Percentiles rank a stretch among this genome's conserved stretches.
These are phyloP conservation scores for Anolis apletophallus DNA, from an alignment of 2,797 vertebrate species.

Conservation along the genomic window DNA sequence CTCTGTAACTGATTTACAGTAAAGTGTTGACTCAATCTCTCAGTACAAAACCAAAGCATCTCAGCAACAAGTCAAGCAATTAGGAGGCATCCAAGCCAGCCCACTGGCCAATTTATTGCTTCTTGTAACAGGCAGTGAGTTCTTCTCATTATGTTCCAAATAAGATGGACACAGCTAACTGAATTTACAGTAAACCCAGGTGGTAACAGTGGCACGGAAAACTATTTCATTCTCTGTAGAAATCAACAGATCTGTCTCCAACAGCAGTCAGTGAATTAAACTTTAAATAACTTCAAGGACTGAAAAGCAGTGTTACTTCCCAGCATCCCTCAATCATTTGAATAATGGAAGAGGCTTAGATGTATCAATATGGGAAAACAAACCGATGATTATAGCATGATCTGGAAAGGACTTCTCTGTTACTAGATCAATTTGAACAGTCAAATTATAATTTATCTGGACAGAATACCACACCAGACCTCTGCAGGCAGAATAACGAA, in stretches of 20 bases:
- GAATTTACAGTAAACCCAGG: constrained; percentile 63
- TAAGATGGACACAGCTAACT: constrained; percentile 59
- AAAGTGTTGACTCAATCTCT: constrained; percentile 59
- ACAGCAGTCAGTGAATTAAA: constrained; percentile 60
- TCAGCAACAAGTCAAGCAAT: constrained; percentile 68
- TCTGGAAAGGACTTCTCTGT: constrained; percentile 29
- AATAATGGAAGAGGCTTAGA: no score
- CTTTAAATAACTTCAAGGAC: constrained; percentile 56
- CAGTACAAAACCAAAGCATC: constrained; percentile 48
- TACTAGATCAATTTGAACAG: constrained; percentile 46
- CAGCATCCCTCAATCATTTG: background rate
- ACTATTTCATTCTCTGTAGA: constrained; percentile 17
- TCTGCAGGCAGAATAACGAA: background rate
- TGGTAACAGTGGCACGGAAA: constrained; percentile 61
- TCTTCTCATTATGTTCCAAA: constrained; percentile 67
- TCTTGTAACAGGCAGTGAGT: constrained; percentile 51
- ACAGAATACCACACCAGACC: background rate
- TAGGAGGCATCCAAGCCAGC: constrained; percentile 56
- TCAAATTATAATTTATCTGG: background rate
- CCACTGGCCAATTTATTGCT: constrained; percentile 62
- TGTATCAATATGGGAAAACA: background rate
- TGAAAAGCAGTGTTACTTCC: background rate
- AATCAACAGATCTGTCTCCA: constrained; percentile 37
- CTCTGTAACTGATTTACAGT: constrained; percentile 54
- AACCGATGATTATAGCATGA: constrained; percentile 47